These are phyloP conservation scores for Phyllostomus discolor DNA, from an alignment of 2,113 vertebrate genomes.

Conservation along the genomic window DNA sequence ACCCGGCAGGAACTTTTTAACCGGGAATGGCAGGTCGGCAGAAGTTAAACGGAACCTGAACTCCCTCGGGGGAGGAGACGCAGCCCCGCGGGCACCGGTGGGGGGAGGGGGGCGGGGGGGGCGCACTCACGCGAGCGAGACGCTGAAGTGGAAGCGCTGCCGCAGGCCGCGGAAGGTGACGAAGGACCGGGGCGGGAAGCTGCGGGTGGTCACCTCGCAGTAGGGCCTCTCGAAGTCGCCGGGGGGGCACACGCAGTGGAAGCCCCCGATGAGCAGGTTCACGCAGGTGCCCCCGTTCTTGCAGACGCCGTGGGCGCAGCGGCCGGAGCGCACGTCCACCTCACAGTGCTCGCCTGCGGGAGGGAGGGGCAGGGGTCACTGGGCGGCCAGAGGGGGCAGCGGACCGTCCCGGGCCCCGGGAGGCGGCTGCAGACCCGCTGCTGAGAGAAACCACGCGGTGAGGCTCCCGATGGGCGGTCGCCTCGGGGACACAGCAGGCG, in stretches of 20 bases:
- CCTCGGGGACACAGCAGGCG: too few relatives aligned
- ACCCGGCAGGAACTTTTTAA: not conserved
- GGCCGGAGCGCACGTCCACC: constrained; percentile 80
- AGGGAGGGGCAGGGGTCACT: not conserved
- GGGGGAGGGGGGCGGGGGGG: too few relatives aligned
- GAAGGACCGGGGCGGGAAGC: constrained; percentile 84
- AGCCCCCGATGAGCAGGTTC: constrained; percentile 85
- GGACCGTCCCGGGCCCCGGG: accelerated
- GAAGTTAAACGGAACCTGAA: not conserved
- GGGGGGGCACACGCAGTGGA: constrained; percentile 83
- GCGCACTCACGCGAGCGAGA: constrained; percentile 83
- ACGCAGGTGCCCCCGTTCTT: constrained; percentile 86
- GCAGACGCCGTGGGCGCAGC: constrained; percentile 82
- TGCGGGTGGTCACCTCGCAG: constrained; percentile 84
- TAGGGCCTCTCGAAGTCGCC: constrained; percentile 83
- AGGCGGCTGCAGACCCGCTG: not conserved
- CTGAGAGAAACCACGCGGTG: accelerated
- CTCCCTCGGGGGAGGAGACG: not conserved
- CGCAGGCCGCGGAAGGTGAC: constrained; percentile 87
- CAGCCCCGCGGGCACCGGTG: too few relatives aligned
- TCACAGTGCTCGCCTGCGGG: constrained; percentile 83
- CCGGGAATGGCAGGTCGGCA: accelerated
- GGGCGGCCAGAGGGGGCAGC: accelerated
- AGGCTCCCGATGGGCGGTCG: accelerated
- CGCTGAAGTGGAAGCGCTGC: constrained; percentile 86